Evolutionary conservation across 2,113 vertebrate species (phyloP).

Genomic region (Muntiacus reevesi): DNA sequence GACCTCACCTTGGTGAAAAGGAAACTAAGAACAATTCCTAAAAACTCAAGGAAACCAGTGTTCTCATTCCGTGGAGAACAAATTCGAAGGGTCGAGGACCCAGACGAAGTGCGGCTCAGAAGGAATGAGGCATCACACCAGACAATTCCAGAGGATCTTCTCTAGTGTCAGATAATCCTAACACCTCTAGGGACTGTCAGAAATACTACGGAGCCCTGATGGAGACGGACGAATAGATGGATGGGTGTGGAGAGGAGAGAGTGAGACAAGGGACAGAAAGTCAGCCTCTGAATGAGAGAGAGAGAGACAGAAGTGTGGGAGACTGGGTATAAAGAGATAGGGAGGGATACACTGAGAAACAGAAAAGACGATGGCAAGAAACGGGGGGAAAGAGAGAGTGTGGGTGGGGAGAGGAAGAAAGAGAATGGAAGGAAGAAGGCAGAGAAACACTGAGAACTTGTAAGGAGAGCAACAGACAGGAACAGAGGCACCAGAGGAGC

Average conservation of each 20-base stretch:
- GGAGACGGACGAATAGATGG: not conserved
- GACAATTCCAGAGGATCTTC: not conserved
- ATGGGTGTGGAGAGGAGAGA: not conserved
- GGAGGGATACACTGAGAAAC: not conserved
- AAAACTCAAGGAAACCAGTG: not conserved
- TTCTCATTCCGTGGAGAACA: not conserved
- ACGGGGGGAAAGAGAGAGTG: too few species aligned
- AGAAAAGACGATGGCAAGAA: not conserved
- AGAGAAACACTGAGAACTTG: not conserved
- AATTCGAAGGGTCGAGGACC: not conserved
- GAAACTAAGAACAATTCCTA: slow-evolving; percentile 2
- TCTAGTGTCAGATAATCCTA: not conserved
- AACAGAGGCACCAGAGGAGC: accelerated
- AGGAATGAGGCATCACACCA: not conserved
- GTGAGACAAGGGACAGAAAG: not conserved
- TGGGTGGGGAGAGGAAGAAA: not conserved
- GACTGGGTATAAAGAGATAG: not conserved
- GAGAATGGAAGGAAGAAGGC: not conserved
- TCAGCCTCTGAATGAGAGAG: not conserved
- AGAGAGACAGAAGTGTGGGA: not conserved
- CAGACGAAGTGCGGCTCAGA: not conserved
- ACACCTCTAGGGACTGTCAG: not conserved
- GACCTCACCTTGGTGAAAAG: slow-evolving; percentile 32
- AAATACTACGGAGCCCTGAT: too few species aligned
- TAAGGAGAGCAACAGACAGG: accelerated